Base-by-base conservation (phyloP, 2,113 vertebrate species). In the Mobula hypostoma region DNA sequence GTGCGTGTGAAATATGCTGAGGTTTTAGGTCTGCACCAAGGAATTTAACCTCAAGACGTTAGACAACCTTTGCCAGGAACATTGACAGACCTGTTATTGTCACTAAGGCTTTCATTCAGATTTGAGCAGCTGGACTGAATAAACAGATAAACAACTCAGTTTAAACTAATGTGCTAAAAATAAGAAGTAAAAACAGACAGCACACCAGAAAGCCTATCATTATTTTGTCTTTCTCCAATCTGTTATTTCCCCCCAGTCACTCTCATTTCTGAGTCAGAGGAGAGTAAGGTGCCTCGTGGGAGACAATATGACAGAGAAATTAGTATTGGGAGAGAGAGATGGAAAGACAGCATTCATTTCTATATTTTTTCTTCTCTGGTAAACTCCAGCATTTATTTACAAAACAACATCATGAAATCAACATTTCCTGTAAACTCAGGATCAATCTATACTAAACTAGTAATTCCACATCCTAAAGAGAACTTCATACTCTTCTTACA, bases 1-100 rank as follows among this genome's bases (percentile, higher is more conserved):
- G 70, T 72, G 91, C 48, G 91, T 76, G 91, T 93, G 91, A 93
- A 93, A 93, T 93, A 76, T 93, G 91, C n/a, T 93, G 91, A 93
- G 91, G 91, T 93, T 93, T 93, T 36, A 19, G 56, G 68, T 72
- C 91, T 93, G 68, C 32, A 29, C 68, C 27, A 56, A 93, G 91
- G 91, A 93, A 93, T 93, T 68, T 93, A 74, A 48, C 91, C 40
- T 93, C 70, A 74, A 74, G 91, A 76, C 12, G 68, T 56, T 93
- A 93, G 91, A 27, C 91, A 93, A 74, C 68, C 70, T 93, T 93
- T 93, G 70, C 68, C 91, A 93, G 40, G 91, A 93, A 74, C 68
- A 74, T 74, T 27, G 36, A 93, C 91, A 93, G 91, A 93, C 40
- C 70, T 29, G 70, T 40, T 74, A 74, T 74, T 93, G 68, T 93